Base-by-base conservation (phyloP, 2,888 invertebrate genomes). In the Marasmarcha lunaedactyla region DNA sequence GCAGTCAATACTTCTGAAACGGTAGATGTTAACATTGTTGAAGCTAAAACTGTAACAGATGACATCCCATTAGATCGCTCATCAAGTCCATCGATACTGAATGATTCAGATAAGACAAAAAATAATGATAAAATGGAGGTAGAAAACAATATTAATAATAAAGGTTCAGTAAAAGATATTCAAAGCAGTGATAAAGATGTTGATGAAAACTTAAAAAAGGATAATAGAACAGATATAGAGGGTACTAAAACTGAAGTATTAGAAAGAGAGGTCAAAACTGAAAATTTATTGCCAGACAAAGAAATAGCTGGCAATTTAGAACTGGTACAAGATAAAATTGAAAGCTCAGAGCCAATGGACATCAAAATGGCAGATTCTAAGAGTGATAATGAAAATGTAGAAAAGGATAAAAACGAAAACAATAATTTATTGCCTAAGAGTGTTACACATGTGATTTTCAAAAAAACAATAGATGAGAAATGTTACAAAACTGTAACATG, bases 51-150 rank as follows among this genome's bases (percentile, higher is more conserved):
- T 27, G 10, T 5, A 10, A 9, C 14, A 27, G 10, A 44, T 36
- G 43, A 46, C 11, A 39, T 49, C 33, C 63, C 63, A 41, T 42
- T 60, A 25, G 64, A 64, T 9, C 71, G 71, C 44, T 71, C 74
- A 2, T 62, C 68, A 13, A 79, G 76, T 40, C 79, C 81, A 13
- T 81, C 81, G 11, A 77, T 79, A 46, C 61, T 83, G 40, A 76
- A 77, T 58, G 74, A 74, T 51, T 57, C 68, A 9, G 73, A 72
- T 46, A n/a, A 14, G 14, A 15, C 10, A 9, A 14, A 35, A 10
- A n/a, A 7, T 2, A 7, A 20, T 20, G 20, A 20, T 20, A 9
- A 30, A 30, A 11, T n/a, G 11, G 11, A 9, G 3, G 10, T n/a
- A 4, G 30, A 30, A 10, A 10, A 30, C n/a, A n/a, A 9, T 10